Conservation (phyloP, 2,888 invertebrate species). For the Rhogogaster chlorosoma region DNA sequence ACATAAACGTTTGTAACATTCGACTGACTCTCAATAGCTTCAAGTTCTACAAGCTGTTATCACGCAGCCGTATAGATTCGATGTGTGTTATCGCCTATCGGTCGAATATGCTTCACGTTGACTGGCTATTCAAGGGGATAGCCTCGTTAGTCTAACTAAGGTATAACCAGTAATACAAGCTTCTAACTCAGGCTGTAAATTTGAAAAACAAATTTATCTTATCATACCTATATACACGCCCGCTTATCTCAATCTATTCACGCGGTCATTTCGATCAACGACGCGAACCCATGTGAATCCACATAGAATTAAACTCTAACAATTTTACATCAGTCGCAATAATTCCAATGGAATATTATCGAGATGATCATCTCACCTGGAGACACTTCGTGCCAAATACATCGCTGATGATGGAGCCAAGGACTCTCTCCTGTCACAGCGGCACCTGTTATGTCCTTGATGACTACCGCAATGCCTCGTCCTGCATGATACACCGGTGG, state of each 20-base stretch:
- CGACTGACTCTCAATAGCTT: constrained; percentile 29
- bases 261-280: neutral
- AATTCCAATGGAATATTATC: neutral
- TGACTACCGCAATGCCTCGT: constrained; percentile 59
- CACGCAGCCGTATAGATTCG: constrained; percentile 1
- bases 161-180: neutral
- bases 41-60: constrained; percentile 27
- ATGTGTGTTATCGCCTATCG: constrained; percentile 32
- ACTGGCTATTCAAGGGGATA: constrained; percentile 35
- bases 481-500: constrained; percentile 49
- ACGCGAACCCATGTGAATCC: neutral
- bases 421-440: constrained; percentile 90
- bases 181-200: neutral
- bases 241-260: constrained; percentile 3
- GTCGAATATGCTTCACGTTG: neutral
- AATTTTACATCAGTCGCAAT: neutral
- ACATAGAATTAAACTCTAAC: neutral
- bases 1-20: constrained; percentile 3
- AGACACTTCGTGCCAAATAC: constrained; percentile 91
- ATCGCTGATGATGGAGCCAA: constrained; percentile 87
- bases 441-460: constrained; percentile 79
- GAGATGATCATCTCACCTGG: constrained; percentile 76
- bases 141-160: neutral
- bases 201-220: neutral
- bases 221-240: neutral